Percentiles rank a stretch among this genome's conserved stretches.
phyloP scores from a whole-genome alignment of 2,113 vertebrate genomes.

The Peromyscus californicus region DNA sequence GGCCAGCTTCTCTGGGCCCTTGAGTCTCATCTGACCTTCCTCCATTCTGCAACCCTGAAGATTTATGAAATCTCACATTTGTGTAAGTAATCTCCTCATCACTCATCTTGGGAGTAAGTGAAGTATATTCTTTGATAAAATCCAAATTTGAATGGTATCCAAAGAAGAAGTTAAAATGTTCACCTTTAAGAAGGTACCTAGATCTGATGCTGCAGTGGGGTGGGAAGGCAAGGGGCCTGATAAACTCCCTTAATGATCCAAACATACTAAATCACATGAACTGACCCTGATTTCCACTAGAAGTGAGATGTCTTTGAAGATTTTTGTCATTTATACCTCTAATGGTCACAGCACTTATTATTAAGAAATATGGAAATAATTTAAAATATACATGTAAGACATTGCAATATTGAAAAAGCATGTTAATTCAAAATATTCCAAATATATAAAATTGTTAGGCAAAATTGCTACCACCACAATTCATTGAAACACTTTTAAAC shows the following conservation, averaged over 20 bases:
- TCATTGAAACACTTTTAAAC: constrained; percentile 16
- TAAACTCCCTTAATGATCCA: not conserved
- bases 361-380: not conserved
- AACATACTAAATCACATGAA: not conserved
- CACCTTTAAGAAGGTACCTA: not conserved
- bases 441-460: not conserved
- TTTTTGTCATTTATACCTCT: not conserved
- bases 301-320: not conserved
- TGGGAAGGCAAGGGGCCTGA: not conserved
- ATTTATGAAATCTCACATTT: not conserved
- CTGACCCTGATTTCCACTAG: not conserved
- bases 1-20: not conserved
- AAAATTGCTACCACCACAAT: not conserved
- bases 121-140: constrained; percentile 35
- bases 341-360: not conserved
- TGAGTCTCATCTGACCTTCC: not conserved
- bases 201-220: not conserved
- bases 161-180: constrained; percentile 37
- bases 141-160: not conserved
- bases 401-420: not conserved
- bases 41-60: not conserved
- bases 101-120: constrained; percentile 52
- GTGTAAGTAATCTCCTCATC: constrained; percentile 51
- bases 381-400: not conserved
- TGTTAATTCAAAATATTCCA: not conserved